Evolutionary conservation across 1,140 invertebrate species (phyloP), one percentile per base, ranked within the genome.

Genomic region (Dreissena rostriformis): DNA sequence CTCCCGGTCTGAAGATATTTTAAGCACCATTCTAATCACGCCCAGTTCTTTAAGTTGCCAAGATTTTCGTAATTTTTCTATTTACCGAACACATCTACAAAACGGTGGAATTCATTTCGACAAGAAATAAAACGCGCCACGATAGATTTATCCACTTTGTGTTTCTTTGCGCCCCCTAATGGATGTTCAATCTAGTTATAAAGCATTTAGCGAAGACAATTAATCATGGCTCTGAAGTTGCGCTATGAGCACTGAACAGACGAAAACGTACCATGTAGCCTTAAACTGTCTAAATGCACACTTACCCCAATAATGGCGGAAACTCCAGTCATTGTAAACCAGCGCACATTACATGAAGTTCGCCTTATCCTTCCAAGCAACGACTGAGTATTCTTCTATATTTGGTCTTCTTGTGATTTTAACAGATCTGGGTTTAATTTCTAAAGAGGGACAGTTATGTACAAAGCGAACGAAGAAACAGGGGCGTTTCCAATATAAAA

Each of bases 301-400:
- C 80, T 74, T 75, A 82, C 80, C 80, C 80, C 80, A 53, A 82
- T 72, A 28, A 82, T 57, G 55, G 80, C 51, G 6, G 80, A 71
- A 28, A 82, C 80, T 74, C 80, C 80, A 28, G 80, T 82, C 80
- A 82, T 82, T 66, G 53, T 82, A 82, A 51, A 26, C 57, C 26
- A 24, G 67, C 61, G 17, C 52, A n/a, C 49, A 72, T 39, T 39
- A 39, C 39, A 39, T 39, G 39, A 39, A 39, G 39, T 39, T 39
- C 39, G 8, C 8, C 39, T 39, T 39, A 39, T 39, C 39, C 39
- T 39, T 39, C 39, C 39, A 39, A 39, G 39, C 39, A 39, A 39
- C 39, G 39, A 39, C 39, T 39, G 39, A 63, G 22, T 53, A 28
- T 68, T 57, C 52, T 7, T 55, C 22, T 51, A 73, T 71, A 63